These are phyloP conservation scores for Altica lythri DNA, from an alignment of 2,888 invertebrate species.

Conservation along the genomic window DNA sequence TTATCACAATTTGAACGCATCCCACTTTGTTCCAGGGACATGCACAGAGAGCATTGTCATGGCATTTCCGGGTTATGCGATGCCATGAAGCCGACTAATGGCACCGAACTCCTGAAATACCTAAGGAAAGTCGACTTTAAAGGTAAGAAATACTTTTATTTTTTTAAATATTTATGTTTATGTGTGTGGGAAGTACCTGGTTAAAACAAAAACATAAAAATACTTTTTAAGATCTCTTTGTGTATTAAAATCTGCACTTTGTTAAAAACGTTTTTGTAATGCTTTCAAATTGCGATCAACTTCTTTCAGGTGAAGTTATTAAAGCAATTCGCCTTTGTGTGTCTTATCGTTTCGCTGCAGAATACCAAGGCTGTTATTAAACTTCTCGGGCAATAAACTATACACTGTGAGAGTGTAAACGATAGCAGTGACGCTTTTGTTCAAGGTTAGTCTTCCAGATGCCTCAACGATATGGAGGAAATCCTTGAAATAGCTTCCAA, in stretches of 20 bases:
- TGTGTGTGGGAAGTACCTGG: too few relatives aligned
- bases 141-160: constrained; percentile 73
- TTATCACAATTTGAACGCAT: too few relatives aligned
- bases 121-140: constrained; percentile 84
- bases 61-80: constrained; percentile 80
- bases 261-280: too few relatives aligned
- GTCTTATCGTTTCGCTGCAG: background rate
- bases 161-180: too few relatives aligned
- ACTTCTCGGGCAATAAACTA: constrained; percentile 5
- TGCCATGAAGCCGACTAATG: constrained; percentile 88
- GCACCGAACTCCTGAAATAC: constrained; percentile 80
- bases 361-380: constrained; percentile 3
- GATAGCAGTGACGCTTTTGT: background rate
- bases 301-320: background rate
- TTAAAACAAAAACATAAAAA: too few relatives aligned
- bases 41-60: constrained; percentile 82
- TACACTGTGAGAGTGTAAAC: constrained; percentile 3
- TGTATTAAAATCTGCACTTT: too few relatives aligned
- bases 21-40: constrained; percentile 68
- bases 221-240: too few relatives aligned
- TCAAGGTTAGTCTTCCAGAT: background rate
- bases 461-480: constrained; percentile 7
- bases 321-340: background rate
- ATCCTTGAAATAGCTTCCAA: constrained; percentile 27
- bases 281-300: too few relatives aligned